phyloP scores from a whole-genome alignment of 1,140 invertebrate species.

The Apocrypta bakeri region DNA sequence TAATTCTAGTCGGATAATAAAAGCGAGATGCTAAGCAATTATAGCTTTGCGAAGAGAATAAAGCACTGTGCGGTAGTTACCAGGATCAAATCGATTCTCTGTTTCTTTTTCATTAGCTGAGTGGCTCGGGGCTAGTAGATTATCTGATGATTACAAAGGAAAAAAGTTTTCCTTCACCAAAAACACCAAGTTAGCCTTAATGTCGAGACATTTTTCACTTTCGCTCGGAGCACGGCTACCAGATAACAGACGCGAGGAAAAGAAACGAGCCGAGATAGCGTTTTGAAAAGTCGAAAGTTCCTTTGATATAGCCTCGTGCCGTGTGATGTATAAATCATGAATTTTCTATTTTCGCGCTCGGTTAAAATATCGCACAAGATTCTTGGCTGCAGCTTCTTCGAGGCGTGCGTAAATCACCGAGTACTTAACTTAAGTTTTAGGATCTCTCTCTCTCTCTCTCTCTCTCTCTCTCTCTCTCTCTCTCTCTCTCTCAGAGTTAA shows the following conservation, averaged over 20 bases:
- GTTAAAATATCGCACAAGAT: not conserved
- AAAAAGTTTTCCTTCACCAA: constrained; percentile 16
- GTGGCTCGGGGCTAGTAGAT: not conserved
- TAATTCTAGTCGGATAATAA: too few relatives aligned
- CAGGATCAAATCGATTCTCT: constrained; percentile 11
- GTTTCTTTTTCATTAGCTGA: constrained; percentile 27
- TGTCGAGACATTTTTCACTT: constrained; percentile 42
- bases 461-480: not conserved
- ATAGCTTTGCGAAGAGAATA: too few relatives aligned
- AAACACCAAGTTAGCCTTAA: constrained; percentile 35
- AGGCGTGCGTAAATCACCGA: constrained; percentile 6
- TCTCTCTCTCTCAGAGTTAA: not conserved
- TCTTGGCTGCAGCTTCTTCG: not conserved
- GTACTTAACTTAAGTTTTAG: not conserved
- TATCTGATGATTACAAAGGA: constrained; percentile 12
- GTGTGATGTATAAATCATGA: constrained; percentile 36
- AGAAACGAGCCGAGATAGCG: constrained; percentile 3
- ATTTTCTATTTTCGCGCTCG: constrained; percentile 38
- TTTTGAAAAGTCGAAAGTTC: constrained; percentile 42
- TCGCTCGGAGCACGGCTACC: not conserved
- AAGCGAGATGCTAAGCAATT: too few relatives aligned
- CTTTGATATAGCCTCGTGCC: constrained; percentile 16
- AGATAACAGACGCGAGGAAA: constrained; percentile 10
- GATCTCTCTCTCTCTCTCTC: not conserved
- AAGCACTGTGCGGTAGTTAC: not conserved